Conservation (phyloP, 2,113 vertebrate genomes). For the Heterotis niloticus region DNA sequence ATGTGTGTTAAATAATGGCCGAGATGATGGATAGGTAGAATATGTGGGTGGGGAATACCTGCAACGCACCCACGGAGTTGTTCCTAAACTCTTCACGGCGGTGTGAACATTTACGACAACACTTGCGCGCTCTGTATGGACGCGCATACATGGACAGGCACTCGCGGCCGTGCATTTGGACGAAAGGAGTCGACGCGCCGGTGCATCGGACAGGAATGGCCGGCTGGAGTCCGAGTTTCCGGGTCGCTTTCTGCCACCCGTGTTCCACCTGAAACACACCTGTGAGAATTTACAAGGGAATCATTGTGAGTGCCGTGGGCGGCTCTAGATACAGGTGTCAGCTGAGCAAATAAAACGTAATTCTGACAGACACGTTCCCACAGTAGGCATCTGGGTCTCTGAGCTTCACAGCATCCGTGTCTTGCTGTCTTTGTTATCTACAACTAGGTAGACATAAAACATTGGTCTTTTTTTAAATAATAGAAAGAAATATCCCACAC, state of each 20-base stretch:
- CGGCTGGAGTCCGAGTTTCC: too few species aligned
- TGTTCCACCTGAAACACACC: not conserved
- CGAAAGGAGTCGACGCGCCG: not conserved
- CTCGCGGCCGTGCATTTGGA: not conserved
- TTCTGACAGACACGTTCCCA: constrained; percentile 7
- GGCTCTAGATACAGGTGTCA: not conserved
- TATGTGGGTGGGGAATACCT: constrained; percentile 43
- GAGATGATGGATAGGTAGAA: constrained; percentile 40
- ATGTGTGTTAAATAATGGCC: constrained; percentile 55
- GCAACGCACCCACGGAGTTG: not conserved
- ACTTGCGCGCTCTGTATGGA: not conserved
- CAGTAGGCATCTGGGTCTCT: not conserved
- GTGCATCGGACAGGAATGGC: not conserved
- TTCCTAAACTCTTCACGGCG: constrained; percentile 15
- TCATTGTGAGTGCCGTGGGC: not conserved
- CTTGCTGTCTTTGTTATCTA: constrained; percentile 47
- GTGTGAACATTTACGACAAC: constrained; percentile 14
- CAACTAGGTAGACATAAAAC: constrained; percentile 37
- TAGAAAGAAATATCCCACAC: constrained; percentile 54
- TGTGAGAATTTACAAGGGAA: not conserved
- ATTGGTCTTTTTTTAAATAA: constrained; percentile 44
- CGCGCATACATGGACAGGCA: not conserved
- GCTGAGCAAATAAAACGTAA: not conserved
- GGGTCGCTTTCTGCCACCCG: too few species aligned
- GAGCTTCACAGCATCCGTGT: constrained; percentile 7